Evolutionary conservation across 2,888 invertebrate genomes (phyloP), one percentile per base, ranked within the genome.

Genomic region (Rotaria magnacalcarata): DNA sequence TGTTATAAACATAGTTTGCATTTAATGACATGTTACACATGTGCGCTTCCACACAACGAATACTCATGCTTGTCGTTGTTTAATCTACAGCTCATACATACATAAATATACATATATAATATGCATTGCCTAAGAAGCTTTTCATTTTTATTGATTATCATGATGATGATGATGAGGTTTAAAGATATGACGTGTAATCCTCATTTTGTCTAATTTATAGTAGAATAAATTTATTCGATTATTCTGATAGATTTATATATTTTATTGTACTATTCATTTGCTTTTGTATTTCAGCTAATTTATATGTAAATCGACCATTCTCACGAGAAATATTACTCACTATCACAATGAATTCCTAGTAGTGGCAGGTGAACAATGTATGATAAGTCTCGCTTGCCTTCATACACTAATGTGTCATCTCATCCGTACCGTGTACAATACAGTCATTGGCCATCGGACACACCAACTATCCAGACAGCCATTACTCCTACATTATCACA

Each of bases 11-110:
- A 67, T 67, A 27, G 34, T 67, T 67, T 67, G 19, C 34, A 19
- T 67, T 34, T 67, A 67, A 67, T 67, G 67, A 67, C 67, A 67
- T 67, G 67, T 67, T 67, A 67, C 67, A 67, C 34, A 67, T 67
- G 67, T 67, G 67, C 27, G 67, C 67, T 67, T 67, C 67, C 34
- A 27, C 16, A 41, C 16, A 67, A 67, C 34, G 67, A 34, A 67
- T 34, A 67, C 16, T 16, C 16, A 67, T 67, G 19, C 67, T 41
- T 67, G 34, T 16, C 34, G 27, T 67, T 67, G 67, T 67, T 19
- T 41, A 67, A 67, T 67, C 67, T 67, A 67, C 34, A 19, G 16
- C 16, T 67, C 67, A 67, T 34, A 67, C 19, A 67, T 67, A 67
- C 14, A 67, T 34, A 67, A 11, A 41, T 14, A 67, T 21, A 54